phyloP scores from a whole-genome alignment of 1,140 invertebrate genomes.

The Neomicropteryx cornuta region DNA sequence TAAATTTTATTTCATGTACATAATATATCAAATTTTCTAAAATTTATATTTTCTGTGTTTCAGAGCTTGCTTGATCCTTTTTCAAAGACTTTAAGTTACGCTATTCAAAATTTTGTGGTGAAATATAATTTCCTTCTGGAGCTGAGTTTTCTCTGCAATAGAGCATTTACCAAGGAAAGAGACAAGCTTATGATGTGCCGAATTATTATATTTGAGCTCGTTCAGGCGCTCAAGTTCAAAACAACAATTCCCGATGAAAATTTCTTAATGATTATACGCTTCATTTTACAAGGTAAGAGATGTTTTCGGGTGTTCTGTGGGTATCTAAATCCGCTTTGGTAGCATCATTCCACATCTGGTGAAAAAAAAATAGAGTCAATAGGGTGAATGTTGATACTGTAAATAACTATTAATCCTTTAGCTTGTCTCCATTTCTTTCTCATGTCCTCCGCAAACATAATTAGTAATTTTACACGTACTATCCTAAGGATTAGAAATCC shows the following conservation, averaged over 20 bases:
- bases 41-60: conserved; percentile 7
- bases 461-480: too few species aligned
- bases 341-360: too few species aligned
- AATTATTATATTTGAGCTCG: conserved; percentile 84
- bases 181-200: conserved; percentile 88
- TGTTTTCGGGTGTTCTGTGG: conserved; percentile 3
- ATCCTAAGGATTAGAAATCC: too few species aligned
- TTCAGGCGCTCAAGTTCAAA: conserved; percentile 94
- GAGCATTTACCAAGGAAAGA: conserved; percentile 80
- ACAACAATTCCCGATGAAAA: conserved; percentile 88
- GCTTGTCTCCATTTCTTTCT: too few species aligned
- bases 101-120: conserved; percentile 79
- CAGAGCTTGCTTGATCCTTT: conserved; percentile 79
- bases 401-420: too few species aligned
- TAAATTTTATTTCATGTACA: too few species aligned
- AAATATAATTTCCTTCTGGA: conserved; percentile 79
- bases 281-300: conserved; percentile 67
- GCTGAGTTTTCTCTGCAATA: conserved; percentile 79
- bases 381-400: too few species aligned
- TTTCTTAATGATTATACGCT: conserved; percentile 81
- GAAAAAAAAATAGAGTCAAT: too few species aligned
- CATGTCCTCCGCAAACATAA: too few species aligned
- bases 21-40: conserved; percentile 1
- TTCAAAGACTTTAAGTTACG: conserved; percentile 84
- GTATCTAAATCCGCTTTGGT: background rate